phyloP scores from a whole-genome alignment of 2,888 invertebrate species.

The Stegana nigrithorax region DNA sequence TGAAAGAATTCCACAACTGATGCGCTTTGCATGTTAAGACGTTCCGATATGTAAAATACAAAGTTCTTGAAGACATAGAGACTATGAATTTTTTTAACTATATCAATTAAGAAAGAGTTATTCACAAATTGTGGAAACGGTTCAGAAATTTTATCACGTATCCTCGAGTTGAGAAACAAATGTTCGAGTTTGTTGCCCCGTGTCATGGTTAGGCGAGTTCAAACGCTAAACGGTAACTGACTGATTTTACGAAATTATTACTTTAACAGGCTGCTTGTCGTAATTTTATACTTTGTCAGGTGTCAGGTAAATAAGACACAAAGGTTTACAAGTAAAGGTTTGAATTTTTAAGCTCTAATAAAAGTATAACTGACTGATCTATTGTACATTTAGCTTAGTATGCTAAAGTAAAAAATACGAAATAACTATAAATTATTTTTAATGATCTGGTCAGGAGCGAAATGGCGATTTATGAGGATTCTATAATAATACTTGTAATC shows the following conservation, averaged over 20 bases:
- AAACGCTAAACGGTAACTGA: not conserved
- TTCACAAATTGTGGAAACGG: constrained; percentile 33
- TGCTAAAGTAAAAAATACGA: no score
- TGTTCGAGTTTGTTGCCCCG: constrained; percentile 21
- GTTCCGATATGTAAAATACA: constrained; percentile 54
- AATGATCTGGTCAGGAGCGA: no score
- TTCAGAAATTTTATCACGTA: constrained; percentile 8
- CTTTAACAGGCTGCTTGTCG: no score
- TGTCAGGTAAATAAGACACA: no score
- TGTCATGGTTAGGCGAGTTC: constrained; percentile 21
- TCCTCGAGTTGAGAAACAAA: not conserved
- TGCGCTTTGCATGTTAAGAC: constrained; percentile 35
- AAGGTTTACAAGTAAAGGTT: no score
- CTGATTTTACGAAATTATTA: no score
- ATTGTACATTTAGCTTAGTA: not conserved
- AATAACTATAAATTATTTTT: no score
- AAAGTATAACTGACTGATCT: no score
- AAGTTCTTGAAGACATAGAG: constrained; percentile 49
- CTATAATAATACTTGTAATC: no score
- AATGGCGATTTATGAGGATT: no score
- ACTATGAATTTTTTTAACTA: constrained; percentile 40
- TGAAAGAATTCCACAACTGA: constrained; percentile 38
- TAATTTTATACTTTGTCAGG: no score
- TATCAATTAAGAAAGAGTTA: constrained; percentile 39
- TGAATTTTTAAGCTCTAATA: not conserved